phyloP scores from a whole-genome alignment of 2,113 vertebrate species.

The Dasypus novemcinctus region DNA sequence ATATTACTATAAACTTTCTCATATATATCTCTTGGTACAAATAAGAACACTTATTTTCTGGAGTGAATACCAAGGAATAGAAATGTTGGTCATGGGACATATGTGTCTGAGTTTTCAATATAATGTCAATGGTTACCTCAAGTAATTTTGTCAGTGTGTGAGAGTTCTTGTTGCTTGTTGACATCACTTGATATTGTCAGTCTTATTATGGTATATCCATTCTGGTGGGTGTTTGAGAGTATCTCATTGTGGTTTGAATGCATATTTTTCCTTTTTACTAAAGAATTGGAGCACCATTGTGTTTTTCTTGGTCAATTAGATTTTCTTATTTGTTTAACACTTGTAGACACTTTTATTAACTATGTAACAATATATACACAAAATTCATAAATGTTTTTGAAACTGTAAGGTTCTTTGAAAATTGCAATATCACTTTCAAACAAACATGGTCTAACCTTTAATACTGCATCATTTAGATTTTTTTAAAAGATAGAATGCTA shows the following conservation, averaged over 20 bases:
- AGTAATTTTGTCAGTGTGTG: neutral
- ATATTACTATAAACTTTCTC: neutral
- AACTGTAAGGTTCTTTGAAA: conserved; percentile 55
- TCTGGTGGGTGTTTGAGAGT: neutral
- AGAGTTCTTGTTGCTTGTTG: neutral
- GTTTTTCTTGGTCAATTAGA: neutral
- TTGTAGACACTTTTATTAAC: conserved; percentile 54
- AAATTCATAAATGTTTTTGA: conserved; percentile 58
- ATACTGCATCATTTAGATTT: conserved; percentile 61
- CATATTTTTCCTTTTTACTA: neutral
- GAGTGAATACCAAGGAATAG: neutral
- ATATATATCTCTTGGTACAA: neutral
- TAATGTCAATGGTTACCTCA: neutral
- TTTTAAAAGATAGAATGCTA: conserved; percentile 67
- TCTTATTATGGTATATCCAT: neutral
- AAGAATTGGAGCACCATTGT: neutral
- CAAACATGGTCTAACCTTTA: conserved; percentile 64
- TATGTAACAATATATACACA: conserved; percentile 78
- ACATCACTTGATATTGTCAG: neutral
- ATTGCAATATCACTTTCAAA: conserved; percentile 67
- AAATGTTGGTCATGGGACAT: neutral
- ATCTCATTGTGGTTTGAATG: neutral
- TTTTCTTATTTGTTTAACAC: conserved; percentile 2
- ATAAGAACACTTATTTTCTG: neutral
- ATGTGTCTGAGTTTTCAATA: neutral